Base-by-base conservation (phyloP, 1,140 invertebrate genomes). In the Sinonovacula constricta region DNA sequence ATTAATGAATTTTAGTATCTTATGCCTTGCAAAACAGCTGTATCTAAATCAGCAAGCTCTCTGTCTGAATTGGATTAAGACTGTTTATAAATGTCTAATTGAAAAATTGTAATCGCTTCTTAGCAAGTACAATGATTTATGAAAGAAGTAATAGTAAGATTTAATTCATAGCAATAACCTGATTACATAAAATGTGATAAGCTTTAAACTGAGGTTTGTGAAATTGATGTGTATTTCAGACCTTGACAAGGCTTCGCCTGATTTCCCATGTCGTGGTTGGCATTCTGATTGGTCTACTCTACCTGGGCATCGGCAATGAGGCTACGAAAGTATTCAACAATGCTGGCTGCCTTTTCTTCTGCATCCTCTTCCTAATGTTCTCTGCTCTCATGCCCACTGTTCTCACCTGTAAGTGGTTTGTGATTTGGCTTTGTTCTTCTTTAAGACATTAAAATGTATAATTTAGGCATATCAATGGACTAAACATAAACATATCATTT, bases 381-480 rank as follows among this genome's bases (percentile, higher is more conserved):
- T 97, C 97, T 33, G 96, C 97, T 7, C 96, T 98, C 94, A 98
- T 98, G 96, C 96, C 97, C 71, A 98, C 97, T 22, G 97, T 99
- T 86, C 93, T 99, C 80, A 98, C 97, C 82, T 98, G 97, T 98
- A 93, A 96, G 95, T 94, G 84, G 5, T 18, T 5, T 30, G 7
- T 45, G 39, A 7, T 45, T n/a, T n/a, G n/a, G n/a, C n/a, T n/a
- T n/a, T n/a, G n/a, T n/a, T n/a, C n/a, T n/a, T n/a, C n/a, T n/a
- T n/a, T n/a, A n/a, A n/a, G n/a, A n/a, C n/a, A n/a, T n/a, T n/a
- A n/a, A n/a, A n/a, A n/a, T n/a, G n/a, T n/a, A n/a, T n/a, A n/a
- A n/a, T n/a, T n/a, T n/a, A n/a, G n/a, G n/a, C n/a, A n/a, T n/a
- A n/a, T n/a, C n/a, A n/a, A n/a, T n/a, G n/a, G n/a, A n/a, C n/a